phyloP scores from a whole-genome alignment of 2,888 invertebrate genomes.

The Metacarcinus magister region DNA sequence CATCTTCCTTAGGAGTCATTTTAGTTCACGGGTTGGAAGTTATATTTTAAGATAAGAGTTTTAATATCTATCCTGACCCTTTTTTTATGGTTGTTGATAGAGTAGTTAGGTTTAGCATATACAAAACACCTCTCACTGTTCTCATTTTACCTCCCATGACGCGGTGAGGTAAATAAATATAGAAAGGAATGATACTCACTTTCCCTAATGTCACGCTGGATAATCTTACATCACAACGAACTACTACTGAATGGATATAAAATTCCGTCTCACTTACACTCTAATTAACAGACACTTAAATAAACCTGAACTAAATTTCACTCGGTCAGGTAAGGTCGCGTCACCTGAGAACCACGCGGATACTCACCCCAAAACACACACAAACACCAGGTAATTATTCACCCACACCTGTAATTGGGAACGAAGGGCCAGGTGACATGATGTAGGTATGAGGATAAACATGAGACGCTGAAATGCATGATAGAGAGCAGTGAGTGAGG shows the following conservation, averaged over 20 bases:
- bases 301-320: neutral
- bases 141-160: neutral
- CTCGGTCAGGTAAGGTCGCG: neutral
- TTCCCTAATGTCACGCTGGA: neutral
- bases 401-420: neutral
- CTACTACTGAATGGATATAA: neutral
- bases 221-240: neutral
- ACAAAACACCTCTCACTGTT: neutral
- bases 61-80: too few species aligned
- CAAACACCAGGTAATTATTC: neutral
- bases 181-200: neutral
- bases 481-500: neutral
- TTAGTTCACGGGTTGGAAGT: too few species aligned
- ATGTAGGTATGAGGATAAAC: neutral
- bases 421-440: neutral
- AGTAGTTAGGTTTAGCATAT: neutral
- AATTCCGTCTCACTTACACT: neutral
- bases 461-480: neutral
- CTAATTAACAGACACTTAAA: neutral
- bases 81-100: neutral
- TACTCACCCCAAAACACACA: neutral
- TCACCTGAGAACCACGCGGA: neutral
- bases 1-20: too few species aligned
- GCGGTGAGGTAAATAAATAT: neutral
- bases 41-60: too few species aligned